phyloP scores from a whole-genome alignment of 2,797 vertebrate genomes.

The Erethizon dorsatum region DNA sequence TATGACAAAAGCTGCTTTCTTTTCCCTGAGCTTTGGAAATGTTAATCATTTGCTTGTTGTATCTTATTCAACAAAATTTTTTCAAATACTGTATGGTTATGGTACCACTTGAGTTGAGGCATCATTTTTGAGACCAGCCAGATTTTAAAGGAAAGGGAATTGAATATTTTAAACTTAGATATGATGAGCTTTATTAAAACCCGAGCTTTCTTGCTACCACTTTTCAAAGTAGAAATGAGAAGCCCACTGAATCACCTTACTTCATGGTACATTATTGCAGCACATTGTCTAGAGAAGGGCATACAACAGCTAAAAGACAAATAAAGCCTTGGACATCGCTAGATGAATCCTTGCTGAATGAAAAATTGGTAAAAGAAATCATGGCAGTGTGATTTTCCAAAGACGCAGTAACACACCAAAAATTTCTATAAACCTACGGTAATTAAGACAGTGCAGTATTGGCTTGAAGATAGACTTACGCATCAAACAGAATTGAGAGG shows the following conservation, averaged over 20 bases:
- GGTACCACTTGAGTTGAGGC: background rate
- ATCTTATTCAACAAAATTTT: background rate
- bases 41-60: background rate
- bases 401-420: background rate
- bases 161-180: slow-evolving; percentile 20
- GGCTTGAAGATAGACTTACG: background rate
- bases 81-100: slow-evolving; percentile 14
- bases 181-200: slow-evolving; percentile 13
- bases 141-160: slow-evolving; percentile 54
- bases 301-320: background rate
- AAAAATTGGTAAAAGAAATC: slow-evolving; percentile 28
- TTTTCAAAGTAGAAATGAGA: slow-evolving; percentile 59
- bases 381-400: background rate
- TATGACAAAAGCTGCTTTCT: background rate
- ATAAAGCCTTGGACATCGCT: background rate
- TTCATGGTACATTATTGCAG: background rate
- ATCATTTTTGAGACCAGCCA: slow-evolving; percentile 33
- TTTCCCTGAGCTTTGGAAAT: background rate
- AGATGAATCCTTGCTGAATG: background rate
- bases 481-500: background rate
- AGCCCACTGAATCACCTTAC: background rate
- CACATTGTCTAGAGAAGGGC: background rate
- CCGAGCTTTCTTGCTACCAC: background rate
- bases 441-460: background rate
- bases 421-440: slow-evolving; percentile 2